Conservation (phyloP, 2,888 invertebrate species). For the Rapana venosa region DNA sequence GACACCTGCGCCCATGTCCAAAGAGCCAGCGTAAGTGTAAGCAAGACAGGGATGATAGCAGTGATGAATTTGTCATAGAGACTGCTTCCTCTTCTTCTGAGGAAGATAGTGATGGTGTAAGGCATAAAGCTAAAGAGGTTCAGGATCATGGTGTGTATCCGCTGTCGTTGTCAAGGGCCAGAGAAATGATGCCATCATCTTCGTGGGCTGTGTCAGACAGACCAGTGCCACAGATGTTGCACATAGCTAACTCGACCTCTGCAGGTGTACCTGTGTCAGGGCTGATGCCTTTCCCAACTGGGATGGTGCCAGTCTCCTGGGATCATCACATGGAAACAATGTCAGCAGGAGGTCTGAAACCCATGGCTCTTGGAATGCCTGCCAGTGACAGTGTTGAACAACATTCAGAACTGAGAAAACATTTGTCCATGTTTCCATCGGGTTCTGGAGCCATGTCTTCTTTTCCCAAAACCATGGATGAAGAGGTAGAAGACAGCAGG, state of each 20-base stretch:
- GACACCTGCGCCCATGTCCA: constrained; percentile 20
- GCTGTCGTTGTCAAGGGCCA: background rate
- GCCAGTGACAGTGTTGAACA: background rate
- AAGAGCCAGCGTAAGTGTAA: constrained; percentile 7
- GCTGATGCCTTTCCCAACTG: constrained; percentile 9
- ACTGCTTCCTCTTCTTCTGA: constrained; percentile 25
- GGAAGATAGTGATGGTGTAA: background rate
- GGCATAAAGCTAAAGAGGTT: background rate
- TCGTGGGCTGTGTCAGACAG: background rate
- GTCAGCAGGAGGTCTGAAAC: background rate
- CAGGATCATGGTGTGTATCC: constrained; percentile 9
- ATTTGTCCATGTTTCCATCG: background rate
- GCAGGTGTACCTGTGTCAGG: background rate
- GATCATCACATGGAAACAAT: background rate
- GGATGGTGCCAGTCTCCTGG: background rate
- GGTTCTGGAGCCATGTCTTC: background rate
- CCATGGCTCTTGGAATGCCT: background rate
- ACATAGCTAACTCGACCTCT: background rate
- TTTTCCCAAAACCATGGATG: background rate
- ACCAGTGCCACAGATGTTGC: constrained; percentile 27
- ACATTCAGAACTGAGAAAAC: background rate
- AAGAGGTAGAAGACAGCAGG: background rate
- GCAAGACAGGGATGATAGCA: background rate
- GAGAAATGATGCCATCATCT: background rate
- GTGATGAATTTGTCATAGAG: background rate